Percentiles rank a stretch among this genome's conserved stretches.
Conservation (phyloP, 1,140 invertebrate genomes). For the Leguminivora glycinivorella region DNA sequence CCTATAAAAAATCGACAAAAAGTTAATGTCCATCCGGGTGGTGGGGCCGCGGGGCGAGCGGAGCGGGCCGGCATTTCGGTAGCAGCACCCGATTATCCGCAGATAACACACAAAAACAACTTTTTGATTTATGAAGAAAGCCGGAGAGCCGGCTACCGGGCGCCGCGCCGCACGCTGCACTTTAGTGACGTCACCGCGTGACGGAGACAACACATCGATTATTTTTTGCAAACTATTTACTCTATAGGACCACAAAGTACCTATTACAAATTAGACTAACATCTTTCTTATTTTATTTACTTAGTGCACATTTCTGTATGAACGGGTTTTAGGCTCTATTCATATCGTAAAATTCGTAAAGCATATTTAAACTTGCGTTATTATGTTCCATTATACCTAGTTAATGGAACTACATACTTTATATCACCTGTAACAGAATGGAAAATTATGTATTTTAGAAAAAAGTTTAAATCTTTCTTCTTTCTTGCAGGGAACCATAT, state of each 20-base stretch:
- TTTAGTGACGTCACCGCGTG: slow-evolving; percentile 50
- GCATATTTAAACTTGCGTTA: too few relatives aligned
- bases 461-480: too few relatives aligned
- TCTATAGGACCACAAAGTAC: neutral
- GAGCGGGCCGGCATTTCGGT: slow-evolving; percentile 48
- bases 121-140: slow-evolving; percentile 78
- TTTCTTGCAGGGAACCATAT: neutral
- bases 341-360: neutral
- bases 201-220: slow-evolving; percentile 10
- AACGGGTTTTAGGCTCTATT: neutral
- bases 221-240: slow-evolving; percentile 10
- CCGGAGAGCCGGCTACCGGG: slow-evolving; percentile 67
- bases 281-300: neutral
- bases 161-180: slow-evolving; percentile 52
- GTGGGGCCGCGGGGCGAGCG: slow-evolving; percentile 30
- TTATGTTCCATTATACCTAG: too few relatives aligned
- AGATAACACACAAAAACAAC: slow-evolving; percentile 76
- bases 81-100: slow-evolving; percentile 70
- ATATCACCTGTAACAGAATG: neutral
- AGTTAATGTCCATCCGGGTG: slow-evolving; percentile 52
- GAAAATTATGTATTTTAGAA: neutral
- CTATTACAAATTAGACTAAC: too few relatives aligned
- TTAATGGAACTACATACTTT: neutral
- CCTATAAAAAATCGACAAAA: slow-evolving; percentile 51
- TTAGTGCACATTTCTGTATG: neutral